These are phyloP conservation scores for Oophaga pumilio DNA, from an alignment of 2,113 vertebrate species.

Conservation along the genomic window DNA sequence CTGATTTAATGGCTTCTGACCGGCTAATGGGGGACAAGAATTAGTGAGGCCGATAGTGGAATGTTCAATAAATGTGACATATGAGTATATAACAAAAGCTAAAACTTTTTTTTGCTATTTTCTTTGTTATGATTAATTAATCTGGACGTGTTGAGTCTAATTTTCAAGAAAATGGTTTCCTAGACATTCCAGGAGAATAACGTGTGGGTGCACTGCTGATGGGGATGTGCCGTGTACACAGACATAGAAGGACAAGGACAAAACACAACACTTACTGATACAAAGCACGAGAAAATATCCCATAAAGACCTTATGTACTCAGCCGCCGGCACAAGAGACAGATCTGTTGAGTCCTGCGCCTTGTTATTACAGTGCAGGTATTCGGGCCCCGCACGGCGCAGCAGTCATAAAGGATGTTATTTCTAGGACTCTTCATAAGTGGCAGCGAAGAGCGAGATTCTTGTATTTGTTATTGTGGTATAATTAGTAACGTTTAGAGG, in stretches of 20 bases:
- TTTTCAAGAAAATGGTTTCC: neutral
- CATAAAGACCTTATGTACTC: constrained; percentile 1
- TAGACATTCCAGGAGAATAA: neutral
- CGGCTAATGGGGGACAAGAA: no score
- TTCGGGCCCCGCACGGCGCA: neutral
- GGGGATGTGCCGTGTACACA: neutral
- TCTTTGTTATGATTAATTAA: neutral
- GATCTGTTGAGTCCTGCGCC: neutral
- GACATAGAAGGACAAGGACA: neutral
- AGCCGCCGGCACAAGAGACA: neutral
- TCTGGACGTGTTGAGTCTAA: neutral
- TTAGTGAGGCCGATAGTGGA: no score
- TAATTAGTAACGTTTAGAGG: constrained; percentile 5
- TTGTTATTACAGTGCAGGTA: constrained; percentile 19
- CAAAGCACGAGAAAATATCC: neutral
- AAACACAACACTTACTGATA: constrained; percentile 26
- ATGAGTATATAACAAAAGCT: neutral
- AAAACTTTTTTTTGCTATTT: neutral
- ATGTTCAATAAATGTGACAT: neutral
- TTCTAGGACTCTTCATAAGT: constrained; percentile 19
- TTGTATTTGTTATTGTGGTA: constrained; percentile 5
- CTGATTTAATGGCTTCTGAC: no score
- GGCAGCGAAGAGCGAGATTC: constrained; percentile 6
- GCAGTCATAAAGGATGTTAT: constrained; percentile 29
- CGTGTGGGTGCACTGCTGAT: neutral